A percentile compares a stretch with the other conserved stretches of the same genome.
These are phyloP conservation scores for Catostylus mosaicus DNA, from an alignment of 30 jellyfish, hydroid and myxozoan species.

Conservation along the genomic window DNA sequence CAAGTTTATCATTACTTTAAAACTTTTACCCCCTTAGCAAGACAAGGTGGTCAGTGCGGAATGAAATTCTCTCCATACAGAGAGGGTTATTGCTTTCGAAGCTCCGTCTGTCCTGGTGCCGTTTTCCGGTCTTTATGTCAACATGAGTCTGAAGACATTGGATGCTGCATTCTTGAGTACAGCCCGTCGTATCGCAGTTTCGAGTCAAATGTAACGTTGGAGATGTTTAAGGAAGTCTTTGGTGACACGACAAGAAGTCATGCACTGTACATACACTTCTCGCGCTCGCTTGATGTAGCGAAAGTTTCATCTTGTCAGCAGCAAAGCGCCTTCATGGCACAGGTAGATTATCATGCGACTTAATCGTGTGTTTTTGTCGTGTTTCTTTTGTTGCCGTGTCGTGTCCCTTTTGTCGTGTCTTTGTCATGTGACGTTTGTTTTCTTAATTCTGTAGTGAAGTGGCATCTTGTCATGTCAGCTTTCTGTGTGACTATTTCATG, in stretches of 20 bases:
- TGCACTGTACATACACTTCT: constrained; percentile 15
- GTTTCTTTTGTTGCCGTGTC: too few relatives aligned
- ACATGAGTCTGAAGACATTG: background rate
- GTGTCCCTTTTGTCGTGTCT: too few relatives aligned
- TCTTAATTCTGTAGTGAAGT: too few relatives aligned
- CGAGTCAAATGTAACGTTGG: constrained; percentile 11
- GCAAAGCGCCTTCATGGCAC: constrained; percentile 51
- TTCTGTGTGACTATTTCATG: too few relatives aligned
- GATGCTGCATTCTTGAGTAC: constrained; percentile 58
- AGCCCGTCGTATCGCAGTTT: constrained; percentile 1
- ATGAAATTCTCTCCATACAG: constrained; percentile 37
- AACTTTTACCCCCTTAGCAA: background rate
- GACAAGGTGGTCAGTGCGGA: constrained; percentile 23
- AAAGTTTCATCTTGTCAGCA: constrained; percentile 48
- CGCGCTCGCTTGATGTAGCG: constrained; percentile 16
- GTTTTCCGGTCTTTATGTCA: constrained; percentile 37
- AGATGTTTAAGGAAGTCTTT: constrained; percentile 34
- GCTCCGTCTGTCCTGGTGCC: constrained; percentile 68
- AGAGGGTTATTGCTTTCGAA: constrained; percentile 46
- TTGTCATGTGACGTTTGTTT: too few relatives aligned
- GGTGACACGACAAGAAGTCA: constrained; percentile 28
- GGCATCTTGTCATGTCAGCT: too few relatives aligned
- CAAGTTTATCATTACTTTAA: too few relatives aligned
- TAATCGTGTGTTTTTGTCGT: background rate
- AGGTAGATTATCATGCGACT: constrained; percentile 18